These are phyloP conservation scores for Trididemnum nubilum DNA, from an alignment of 23 tunicate genomes.

Conservation along the genomic window DNA sequence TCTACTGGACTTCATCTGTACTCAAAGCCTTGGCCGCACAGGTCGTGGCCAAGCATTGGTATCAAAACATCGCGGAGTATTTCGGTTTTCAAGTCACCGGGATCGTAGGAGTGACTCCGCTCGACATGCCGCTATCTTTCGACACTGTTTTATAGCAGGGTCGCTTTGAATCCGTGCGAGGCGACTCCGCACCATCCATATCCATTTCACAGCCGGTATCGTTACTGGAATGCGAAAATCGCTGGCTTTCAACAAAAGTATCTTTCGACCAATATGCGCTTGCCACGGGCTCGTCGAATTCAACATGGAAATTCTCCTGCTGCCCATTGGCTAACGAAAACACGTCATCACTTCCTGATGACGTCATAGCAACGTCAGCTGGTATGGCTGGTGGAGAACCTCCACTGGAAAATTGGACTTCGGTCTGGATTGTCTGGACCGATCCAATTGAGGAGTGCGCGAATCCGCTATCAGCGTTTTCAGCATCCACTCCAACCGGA, in stretches of 20 bases:
- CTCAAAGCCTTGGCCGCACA: too few species aligned
- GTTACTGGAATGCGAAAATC: not conserved
- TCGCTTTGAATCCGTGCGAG: not conserved
- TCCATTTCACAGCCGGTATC: slow-evolving; percentile 16
- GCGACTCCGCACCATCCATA: not conserved
- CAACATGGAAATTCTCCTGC: not conserved
- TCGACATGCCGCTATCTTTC: not conserved
- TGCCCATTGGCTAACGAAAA: not conserved
- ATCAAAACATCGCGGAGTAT: too few species aligned
- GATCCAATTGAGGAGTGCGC: not conserved
- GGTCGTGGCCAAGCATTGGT: too few species aligned
- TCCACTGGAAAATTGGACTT: not conserved
- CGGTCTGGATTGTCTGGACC: not conserved
- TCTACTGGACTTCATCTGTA: too few species aligned
- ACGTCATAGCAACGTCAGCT: too few species aligned
- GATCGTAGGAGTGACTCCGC: too few species aligned
- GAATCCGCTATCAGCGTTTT: not conserved
- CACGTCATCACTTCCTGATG: slow-evolving; percentile 1
- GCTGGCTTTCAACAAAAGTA: not conserved
- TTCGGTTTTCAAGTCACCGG: too few species aligned
- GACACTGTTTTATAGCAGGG: not conserved
- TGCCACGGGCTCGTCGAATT: not conserved
- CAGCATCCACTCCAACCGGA: not conserved
- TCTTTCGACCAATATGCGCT: slow-evolving; percentile 11
- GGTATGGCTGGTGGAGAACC: not conserved